phyloP scores from a whole-genome alignment of 2,113 vertebrate species.

The Proteles cristata region DNA sequence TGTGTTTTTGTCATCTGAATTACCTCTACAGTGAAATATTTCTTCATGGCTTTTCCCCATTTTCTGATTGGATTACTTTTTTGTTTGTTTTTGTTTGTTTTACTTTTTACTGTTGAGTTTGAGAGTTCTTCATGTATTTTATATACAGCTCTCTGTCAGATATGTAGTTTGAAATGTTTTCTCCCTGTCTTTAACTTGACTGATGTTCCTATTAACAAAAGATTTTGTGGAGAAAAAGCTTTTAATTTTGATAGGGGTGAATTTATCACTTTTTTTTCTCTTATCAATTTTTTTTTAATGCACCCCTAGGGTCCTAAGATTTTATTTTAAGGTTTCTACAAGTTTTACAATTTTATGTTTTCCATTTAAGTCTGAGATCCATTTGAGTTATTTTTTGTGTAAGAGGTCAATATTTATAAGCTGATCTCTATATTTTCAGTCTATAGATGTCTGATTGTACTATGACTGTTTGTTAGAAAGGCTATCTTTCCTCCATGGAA shows the following conservation, averaged over 20 bases:
- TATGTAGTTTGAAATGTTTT: background rate
- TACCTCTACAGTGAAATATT: background rate
- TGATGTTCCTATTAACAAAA: background rate
- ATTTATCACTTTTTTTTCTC: background rate
- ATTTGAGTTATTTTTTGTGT: background rate
- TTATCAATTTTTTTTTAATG: background rate
- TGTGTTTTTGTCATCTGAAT: background rate
- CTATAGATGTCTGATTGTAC: background rate
- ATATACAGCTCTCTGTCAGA: background rate
- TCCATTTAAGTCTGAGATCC: background rate
- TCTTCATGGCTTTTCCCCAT: background rate
- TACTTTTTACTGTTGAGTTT: background rate
- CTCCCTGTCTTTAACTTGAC: background rate
- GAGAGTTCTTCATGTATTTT: background rate
- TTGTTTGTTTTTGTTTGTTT: background rate
- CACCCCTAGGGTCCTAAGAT: background rate
- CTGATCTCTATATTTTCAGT: background rate
- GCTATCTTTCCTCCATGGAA: background rate
- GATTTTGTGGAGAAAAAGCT: background rate
- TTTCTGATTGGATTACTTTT: background rate
- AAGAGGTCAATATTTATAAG: background rate
- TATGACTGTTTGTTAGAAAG: background rate
- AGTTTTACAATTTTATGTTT: background rate
- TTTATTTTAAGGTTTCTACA: background rate
- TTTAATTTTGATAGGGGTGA: background rate